These are phyloP conservation scores for Acanthaster planci DNA, from an alignment of 35 echinoderm and acorn worm species.

Conservation along the genomic window DNA sequence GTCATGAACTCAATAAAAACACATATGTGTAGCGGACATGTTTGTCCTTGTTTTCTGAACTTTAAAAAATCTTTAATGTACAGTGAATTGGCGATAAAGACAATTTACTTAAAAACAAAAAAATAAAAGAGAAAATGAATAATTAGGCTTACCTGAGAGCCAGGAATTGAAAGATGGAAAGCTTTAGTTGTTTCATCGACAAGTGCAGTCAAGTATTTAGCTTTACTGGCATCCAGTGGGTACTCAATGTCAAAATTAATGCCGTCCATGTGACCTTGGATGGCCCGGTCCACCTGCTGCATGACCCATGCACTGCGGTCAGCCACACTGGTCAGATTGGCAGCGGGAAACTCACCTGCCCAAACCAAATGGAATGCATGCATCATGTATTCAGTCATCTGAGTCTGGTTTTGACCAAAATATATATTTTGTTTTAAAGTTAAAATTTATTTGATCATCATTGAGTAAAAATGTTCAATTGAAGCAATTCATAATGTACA, in stretches of 20 bases:
- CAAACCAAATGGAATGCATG: no score
- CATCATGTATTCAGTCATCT: no score
- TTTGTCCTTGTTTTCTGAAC: not conserved
- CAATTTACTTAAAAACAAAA: no score
- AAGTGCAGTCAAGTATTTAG: slow-evolving; percentile 65
- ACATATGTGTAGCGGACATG: no score
- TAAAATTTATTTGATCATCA: no score
- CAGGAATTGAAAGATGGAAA: slow-evolving; percentile 71
- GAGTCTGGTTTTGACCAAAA: no score
- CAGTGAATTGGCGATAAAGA: no score
- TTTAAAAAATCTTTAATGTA: not conserved
- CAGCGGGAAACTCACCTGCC: slow-evolving; percentile 48
- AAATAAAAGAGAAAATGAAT: no score
- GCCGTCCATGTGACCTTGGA: slow-evolving; percentile 73
- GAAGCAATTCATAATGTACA: no score
- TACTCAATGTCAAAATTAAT: slow-evolving; percentile 95
- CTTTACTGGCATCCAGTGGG: slow-evolving; percentile 50
- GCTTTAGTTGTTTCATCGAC: slow-evolving; percentile 66
- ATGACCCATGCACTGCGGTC: slow-evolving; percentile 65
- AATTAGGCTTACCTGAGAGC: slow-evolving; percentile 76
- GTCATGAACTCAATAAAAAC: no score
- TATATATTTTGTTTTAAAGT: no score
- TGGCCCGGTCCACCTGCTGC: slow-evolving; percentile 45
- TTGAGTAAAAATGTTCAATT: no score
- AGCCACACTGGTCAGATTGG: slow-evolving; percentile 42